These are phyloP conservation scores for Glaucomys volans DNA, from an alignment of 2,113 vertebrate species.

Conservation along the genomic window DNA sequence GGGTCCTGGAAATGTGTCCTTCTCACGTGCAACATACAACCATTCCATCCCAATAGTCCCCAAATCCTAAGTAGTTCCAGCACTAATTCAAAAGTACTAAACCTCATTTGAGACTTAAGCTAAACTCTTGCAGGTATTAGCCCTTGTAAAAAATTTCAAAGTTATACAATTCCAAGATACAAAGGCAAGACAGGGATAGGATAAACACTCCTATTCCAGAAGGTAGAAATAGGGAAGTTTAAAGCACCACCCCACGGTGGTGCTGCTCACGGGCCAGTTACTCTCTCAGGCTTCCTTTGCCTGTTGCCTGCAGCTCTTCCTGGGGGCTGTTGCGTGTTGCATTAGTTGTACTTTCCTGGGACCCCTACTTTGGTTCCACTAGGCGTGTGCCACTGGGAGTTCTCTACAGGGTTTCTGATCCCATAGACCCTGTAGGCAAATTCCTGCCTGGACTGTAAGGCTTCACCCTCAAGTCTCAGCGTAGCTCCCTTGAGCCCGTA, in stretches of 20 bases:
- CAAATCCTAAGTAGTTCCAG: not conserved
- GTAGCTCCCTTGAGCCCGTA: not conserved
- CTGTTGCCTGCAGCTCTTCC: not conserved
- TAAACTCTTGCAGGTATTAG: not conserved
- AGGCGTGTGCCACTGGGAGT: not conserved
- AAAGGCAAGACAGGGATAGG: not conserved
- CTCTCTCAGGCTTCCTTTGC: not conserved
- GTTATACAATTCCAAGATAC: not conserved
- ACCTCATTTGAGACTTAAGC: not conserved
- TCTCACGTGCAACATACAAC: not conserved
- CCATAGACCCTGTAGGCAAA: no score
- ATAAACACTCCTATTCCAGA: not conserved
- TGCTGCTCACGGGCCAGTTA: not conserved
- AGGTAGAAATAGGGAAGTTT: not conserved
- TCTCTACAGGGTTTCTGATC: not conserved
- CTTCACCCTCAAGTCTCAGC: not conserved
- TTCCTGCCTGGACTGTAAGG: not conserved
- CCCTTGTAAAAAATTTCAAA: not conserved
- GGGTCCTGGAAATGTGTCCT: not conserved
- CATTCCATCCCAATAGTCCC: not conserved
- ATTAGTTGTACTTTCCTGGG: not conserved
- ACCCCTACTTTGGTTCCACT: not conserved
- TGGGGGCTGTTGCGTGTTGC: not conserved
- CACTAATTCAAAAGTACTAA: not conserved
- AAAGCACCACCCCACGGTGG: not conserved